Evolutionary conservation across 2,888 invertebrate genomes (phyloP).

Genomic region (Chrysotoxum bicinctum): DNA sequence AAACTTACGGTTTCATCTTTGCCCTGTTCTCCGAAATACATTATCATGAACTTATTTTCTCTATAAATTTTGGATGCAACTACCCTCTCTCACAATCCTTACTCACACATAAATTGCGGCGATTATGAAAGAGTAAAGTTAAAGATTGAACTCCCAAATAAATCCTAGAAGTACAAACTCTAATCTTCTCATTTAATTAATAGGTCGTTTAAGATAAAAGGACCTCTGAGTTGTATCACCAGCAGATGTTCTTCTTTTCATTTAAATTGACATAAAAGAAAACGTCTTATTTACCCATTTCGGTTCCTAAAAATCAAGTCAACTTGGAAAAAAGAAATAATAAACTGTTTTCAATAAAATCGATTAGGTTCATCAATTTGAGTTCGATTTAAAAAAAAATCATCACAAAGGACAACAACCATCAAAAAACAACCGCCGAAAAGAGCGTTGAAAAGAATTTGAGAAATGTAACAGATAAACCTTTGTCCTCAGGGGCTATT

Average conservation of each 20-base stretch:
- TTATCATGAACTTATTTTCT: too few species aligned
- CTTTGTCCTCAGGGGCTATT: slow-evolving; percentile 4
- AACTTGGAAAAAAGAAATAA: background rate
- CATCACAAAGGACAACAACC: background rate
- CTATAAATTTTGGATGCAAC: too few species aligned
- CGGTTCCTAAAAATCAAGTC: background rate
- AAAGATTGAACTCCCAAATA: too few species aligned
- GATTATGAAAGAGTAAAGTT: too few species aligned
- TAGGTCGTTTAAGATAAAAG: slow-evolving; percentile 3
- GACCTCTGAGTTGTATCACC: background rate
- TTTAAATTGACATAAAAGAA: background rate
- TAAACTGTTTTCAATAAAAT: slow-evolving; percentile 33
- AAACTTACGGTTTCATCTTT: too few species aligned
- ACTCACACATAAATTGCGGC: too few species aligned
- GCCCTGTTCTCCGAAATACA: too few species aligned
- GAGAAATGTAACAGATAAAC: slow-evolving; percentile 1
- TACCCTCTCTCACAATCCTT: too few species aligned
- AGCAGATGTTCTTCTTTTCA: background rate
- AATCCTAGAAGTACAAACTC: background rate
- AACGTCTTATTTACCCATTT: slow-evolving; percentile 22
- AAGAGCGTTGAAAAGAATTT: slow-evolving; percentile 1
- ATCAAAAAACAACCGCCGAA: slow-evolving; percentile 14
- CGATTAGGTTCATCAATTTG: slow-evolving; percentile 9
- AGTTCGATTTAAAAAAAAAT: background rate
- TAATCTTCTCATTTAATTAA: background rate